Conservation (phyloP, 2,888 invertebrate genomes). For the Drosophila anomelani region DNA sequence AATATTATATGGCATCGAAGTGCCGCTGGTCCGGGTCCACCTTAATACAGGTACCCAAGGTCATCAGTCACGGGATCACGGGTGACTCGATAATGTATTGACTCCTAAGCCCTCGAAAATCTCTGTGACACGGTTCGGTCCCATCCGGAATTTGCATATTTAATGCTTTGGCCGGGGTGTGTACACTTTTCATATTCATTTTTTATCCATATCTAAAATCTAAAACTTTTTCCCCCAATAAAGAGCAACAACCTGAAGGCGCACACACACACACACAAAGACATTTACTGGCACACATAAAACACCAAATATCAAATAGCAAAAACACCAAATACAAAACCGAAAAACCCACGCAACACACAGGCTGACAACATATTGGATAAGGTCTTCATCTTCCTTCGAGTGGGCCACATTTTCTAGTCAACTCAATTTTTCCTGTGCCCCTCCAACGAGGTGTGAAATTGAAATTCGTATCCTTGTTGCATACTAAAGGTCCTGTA, state of each 20-base stretch:
- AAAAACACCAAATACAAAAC: slow-evolving; percentile 1
- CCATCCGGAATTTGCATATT: slow-evolving; percentile 64
- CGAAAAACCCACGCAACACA: slow-evolving; percentile 28
- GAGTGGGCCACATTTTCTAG: slow-evolving; percentile 44
- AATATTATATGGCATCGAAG: slow-evolving; percentile 30
- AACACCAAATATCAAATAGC: slow-evolving; percentile 24
- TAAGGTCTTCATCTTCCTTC: slow-evolving; percentile 42
- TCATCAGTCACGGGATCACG: neutral
- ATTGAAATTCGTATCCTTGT: slow-evolving; percentile 64
- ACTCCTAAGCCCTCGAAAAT: slow-evolving; percentile 39
- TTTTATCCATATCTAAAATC: slow-evolving; percentile 57
- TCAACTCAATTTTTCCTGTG: slow-evolving; percentile 42
- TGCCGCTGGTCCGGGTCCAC: slow-evolving; percentile 8
- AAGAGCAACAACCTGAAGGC: slow-evolving; percentile 48
- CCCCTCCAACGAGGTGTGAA: slow-evolving; percentile 75
- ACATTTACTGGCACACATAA: slow-evolving; percentile 2
- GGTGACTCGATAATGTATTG: slow-evolving; percentile 38
- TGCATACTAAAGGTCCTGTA: slow-evolving; percentile 43
- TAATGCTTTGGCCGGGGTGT: slow-evolving; percentile 43
- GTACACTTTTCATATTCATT: slow-evolving; percentile 48
- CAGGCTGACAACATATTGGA: slow-evolving; percentile 51
- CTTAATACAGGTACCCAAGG: slow-evolving; percentile 24
- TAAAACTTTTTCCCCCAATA: slow-evolving; percentile 18
- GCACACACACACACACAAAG: slow-evolving; percentile 1
- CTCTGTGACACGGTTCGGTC: slow-evolving; percentile 20